phyloP scores from a whole-genome alignment of 2,888 invertebrate genomes.

The Trisateles emortualis region DNA sequence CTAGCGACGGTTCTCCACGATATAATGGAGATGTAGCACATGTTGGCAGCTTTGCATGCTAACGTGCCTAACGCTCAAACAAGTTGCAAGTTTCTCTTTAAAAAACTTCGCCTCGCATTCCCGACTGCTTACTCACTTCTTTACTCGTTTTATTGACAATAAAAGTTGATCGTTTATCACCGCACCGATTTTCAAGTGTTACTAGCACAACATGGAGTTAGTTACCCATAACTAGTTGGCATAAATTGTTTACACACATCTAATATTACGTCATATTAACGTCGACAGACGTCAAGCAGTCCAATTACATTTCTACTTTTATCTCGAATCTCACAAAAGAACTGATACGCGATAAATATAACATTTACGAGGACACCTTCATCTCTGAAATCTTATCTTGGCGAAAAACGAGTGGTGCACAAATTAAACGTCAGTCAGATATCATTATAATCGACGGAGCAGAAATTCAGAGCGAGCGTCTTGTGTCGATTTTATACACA shows the following conservation, averaged over 20 bases:
- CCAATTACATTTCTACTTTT: not conserved
- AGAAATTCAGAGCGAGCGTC: slow-evolving; percentile 61
- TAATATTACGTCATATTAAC: not conserved
- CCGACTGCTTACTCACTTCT: slow-evolving; percentile 15
- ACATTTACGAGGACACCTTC: slow-evolving; percentile 8
- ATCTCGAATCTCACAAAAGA: not conserved
- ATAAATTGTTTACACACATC: not conserved
- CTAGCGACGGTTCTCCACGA: slow-evolving; percentile 53
- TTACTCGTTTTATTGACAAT: slow-evolving; percentile 21
- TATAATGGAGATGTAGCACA: slow-evolving; percentile 62
- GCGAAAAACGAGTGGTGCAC: slow-evolving; percentile 53
- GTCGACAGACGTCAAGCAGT: not conserved
- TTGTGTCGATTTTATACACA: slow-evolving; percentile 67
- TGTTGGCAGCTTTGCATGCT: slow-evolving; percentile 61
- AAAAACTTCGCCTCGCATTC: slow-evolving; percentile 34
- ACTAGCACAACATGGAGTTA: not conserved
- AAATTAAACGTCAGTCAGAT: slow-evolving; percentile 78
- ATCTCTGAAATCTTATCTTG: slow-evolving; percentile 24
- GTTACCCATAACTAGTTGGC: not conserved
- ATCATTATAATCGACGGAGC: slow-evolving; percentile 71
- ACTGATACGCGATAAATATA: slow-evolving; percentile 4
- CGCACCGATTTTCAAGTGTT: slow-evolving; percentile 3
- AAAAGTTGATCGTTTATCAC: slow-evolving; percentile 12
- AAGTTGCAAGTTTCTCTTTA: slow-evolving; percentile 43
- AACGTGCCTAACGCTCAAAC: slow-evolving; percentile 41